These are phyloP conservation scores for Pterophyllum scalare DNA, from an alignment of 2,113 vertebrate species.

Conservation along the genomic window DNA sequence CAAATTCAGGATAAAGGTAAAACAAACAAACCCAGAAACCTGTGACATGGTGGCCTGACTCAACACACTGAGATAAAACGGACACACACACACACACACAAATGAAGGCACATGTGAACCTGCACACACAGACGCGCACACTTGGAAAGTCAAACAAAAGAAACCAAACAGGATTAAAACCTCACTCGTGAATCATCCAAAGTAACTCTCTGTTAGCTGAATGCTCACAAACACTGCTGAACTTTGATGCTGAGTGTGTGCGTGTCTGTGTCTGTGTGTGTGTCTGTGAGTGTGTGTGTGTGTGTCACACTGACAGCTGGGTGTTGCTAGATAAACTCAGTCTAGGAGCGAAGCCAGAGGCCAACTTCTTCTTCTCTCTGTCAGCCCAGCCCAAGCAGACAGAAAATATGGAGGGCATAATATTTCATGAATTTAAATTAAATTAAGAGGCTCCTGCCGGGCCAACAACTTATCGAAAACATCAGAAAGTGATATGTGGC, in stretches of 20 bases:
- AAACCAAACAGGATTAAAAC: not conserved
- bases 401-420: not conserved
- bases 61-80: conserved; percentile 6
- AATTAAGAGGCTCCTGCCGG: conserved; percentile 9
- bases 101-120: not conserved
- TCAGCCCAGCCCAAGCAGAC: conserved; percentile 1
- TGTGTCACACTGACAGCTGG: conserved; percentile 42
- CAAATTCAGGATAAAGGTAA: not conserved
- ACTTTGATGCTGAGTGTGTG: not conserved
- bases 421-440: conserved; percentile 43
- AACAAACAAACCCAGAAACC: not conserved
- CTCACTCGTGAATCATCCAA: not conserved
- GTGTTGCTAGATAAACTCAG: conserved; percentile 61
- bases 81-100: not conserved
- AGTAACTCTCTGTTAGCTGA: conserved; percentile 1
- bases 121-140: not conserved
- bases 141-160: not conserved
- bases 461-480: not conserved
- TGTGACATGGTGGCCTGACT: not conserved
- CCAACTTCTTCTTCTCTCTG: conserved; percentile 31
- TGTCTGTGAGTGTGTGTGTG: not conserved
- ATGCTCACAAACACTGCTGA: not conserved
- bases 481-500: not conserved
- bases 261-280: not conserved
- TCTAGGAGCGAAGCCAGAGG: conserved; percentile 52